Conservation (phyloP, 2,888 invertebrate genomes). For the Acanthosepion esculentum region DNA sequence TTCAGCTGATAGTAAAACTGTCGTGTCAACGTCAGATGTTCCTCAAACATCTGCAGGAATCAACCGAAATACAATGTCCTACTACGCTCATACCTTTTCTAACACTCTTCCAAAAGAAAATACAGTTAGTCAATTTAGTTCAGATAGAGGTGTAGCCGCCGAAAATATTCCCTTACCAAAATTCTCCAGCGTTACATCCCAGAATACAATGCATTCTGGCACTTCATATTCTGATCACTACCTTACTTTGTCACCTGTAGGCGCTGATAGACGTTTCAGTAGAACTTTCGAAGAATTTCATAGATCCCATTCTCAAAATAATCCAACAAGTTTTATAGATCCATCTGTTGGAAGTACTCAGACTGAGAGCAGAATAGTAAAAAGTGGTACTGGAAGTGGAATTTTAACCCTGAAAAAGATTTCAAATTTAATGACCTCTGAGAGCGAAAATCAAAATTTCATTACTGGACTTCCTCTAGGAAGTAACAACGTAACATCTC, state of each 20-base stretch:
- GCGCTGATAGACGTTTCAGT: not conserved
- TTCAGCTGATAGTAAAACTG: not conserved
- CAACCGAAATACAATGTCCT: not conserved
- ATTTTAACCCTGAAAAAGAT: not conserved
- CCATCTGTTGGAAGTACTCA: not conserved
- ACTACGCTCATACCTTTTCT: not conserved
- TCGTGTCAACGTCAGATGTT: not conserved
- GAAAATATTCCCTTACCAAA: not conserved
- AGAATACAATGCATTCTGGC: not conserved
- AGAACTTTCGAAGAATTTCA: not conserved
- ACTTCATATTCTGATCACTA: not conserved
- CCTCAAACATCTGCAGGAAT: not conserved
- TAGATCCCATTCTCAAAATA: not conserved
- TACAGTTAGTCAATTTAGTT: not conserved
- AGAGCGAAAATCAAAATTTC: not conserved
- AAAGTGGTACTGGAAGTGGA: not conserved
- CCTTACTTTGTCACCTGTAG: not conserved
- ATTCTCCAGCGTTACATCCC: not conserved
- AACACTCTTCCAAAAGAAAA: not conserved
- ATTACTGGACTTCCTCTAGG: not conserved
- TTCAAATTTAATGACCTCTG: not conserved
- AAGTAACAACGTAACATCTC: not conserved
- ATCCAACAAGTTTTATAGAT: not conserved
- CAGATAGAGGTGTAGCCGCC: not conserved
- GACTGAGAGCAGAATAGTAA: not conserved